A percentile compares a stretch with the other conserved stretches of the same genome.
Conservation (phyloP, 2,888 invertebrate genomes). For the Drosophila niveifrons region DNA sequence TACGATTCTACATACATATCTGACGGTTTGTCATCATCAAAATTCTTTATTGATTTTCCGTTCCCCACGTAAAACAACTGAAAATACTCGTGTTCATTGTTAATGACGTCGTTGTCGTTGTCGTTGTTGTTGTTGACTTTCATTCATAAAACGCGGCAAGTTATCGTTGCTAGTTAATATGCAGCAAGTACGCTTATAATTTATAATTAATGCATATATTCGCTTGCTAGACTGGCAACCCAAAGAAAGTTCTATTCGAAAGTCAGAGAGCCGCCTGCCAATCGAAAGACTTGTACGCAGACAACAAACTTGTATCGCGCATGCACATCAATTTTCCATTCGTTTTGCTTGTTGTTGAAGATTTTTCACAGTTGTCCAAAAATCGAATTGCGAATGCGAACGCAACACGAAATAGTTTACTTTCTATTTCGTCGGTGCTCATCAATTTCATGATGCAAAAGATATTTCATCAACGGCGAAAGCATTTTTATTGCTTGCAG, state of each 20-base stretch:
- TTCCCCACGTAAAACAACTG: constrained; percentile 25
- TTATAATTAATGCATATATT: constrained; percentile 39
- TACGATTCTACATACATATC: constrained; percentile 28
- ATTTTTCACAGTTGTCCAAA: constrained; percentile 50
- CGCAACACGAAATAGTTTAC: constrained; percentile 44
- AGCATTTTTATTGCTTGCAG: constrained; percentile 38
- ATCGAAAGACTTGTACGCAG: constrained; percentile 27
- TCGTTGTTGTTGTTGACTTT: constrained; percentile 53
- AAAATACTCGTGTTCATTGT: constrained; percentile 30
- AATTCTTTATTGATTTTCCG: constrained; percentile 72
- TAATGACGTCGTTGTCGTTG: constrained; percentile 50
- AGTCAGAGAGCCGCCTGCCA: constrained; percentile 9
- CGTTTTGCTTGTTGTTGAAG: constrained; percentile 25
- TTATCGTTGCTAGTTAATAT: constrained; percentile 45
- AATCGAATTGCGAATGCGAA: constrained; percentile 22
- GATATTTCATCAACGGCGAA: constrained; percentile 43
- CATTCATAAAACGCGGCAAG: constrained; percentile 66
- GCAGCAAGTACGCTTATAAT: constrained; percentile 30
- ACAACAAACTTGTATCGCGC: constrained; percentile 29
- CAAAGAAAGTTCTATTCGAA: constrained; percentile 74
- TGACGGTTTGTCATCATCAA: constrained; percentile 68
- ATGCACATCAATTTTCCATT: constrained; percentile 31
- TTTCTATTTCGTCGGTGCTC: constrained; percentile 61
- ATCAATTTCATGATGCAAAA: constrained; percentile 32
- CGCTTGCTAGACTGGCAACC: background rate